Conservation (phyloP, 2,888 invertebrate genomes). For the Ormyrus labotus region DNA sequence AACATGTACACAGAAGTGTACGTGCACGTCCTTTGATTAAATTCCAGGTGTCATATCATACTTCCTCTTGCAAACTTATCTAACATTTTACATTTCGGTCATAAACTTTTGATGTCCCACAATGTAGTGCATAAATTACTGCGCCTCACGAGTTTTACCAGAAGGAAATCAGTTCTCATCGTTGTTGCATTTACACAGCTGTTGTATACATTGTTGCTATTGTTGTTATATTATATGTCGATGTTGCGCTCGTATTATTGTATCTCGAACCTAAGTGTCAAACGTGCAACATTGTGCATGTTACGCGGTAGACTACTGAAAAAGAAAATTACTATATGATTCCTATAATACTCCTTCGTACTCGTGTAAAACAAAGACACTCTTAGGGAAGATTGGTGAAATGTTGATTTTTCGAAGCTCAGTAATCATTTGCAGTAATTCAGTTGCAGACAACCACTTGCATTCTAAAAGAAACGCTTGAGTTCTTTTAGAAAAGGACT, state of each 20-base stretch:
- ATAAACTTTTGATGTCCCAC: not conserved
- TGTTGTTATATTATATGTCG: conserved; percentile 52
- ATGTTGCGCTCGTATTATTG: conserved; percentile 41
- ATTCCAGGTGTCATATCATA: conserved; percentile 28
- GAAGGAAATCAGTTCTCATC: conserved; percentile 14
- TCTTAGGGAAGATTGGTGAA: no score
- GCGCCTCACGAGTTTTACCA: not conserved
- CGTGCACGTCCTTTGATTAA: not conserved
- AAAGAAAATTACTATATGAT: conserved; percentile 11
- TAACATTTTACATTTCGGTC: conserved; percentile 2
- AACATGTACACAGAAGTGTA: not conserved
- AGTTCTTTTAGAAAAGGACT: no score
- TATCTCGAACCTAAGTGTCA: conserved; percentile 34
- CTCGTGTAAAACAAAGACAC: not conserved
- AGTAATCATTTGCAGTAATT: no score
- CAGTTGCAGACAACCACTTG: no score
- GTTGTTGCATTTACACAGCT: conserved; percentile 49
- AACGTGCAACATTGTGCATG: conserved; percentile 12
- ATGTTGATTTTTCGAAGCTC: no score
- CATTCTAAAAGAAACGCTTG: no score
- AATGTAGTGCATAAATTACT: conserved; percentile 3
- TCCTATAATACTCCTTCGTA: conserved; percentile 28
- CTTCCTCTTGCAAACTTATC: not conserved
- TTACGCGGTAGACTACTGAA: not conserved
- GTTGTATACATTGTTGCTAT: conserved; percentile 53